These are phyloP conservation scores for Micropoecilia bifurca DNA, from an alignment of 2,797 vertebrate species.

Conservation along the genomic window DNA sequence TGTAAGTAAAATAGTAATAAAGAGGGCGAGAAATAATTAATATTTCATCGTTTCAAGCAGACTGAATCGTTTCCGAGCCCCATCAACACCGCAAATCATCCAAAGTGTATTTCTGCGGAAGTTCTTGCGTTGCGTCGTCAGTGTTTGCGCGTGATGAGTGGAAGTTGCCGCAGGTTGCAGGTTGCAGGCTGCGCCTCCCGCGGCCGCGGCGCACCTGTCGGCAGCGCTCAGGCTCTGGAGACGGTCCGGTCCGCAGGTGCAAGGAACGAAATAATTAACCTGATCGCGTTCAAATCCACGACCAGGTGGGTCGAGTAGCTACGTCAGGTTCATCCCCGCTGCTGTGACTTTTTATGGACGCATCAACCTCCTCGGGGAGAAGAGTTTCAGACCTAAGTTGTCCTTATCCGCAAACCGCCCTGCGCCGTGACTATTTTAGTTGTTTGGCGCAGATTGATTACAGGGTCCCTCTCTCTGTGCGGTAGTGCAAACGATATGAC, in stretches of 20 bases:
- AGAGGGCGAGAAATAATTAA: background rate
- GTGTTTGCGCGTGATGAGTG: slow-evolving; percentile 9
- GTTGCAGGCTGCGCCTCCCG: slow-evolving; percentile 9
- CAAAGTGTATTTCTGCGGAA: slow-evolving; percentile 35
- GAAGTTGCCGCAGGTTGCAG: slow-evolving; percentile 56
- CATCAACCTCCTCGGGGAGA: slow-evolving; percentile 17
- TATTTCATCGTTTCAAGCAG: slow-evolving; percentile 10
- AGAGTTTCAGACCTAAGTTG: slow-evolving; percentile 64
- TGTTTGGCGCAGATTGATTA: slow-evolving; percentile 78
- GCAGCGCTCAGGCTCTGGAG: slow-evolving; percentile 42
- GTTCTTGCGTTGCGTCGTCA: slow-evolving; percentile 27
- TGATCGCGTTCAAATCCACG: slow-evolving; percentile 1
- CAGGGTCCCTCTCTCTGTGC: slow-evolving; percentile 42
- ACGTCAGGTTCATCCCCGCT: slow-evolving; percentile 20
- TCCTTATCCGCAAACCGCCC: slow-evolving; percentile 40
- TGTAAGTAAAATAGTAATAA: slow-evolving; percentile 86
- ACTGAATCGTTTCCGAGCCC: background rate
- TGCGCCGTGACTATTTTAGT: slow-evolving; percentile 79
- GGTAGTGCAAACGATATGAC: slow-evolving; percentile 76
- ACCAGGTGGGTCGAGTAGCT: background rate
- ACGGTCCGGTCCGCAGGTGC: slow-evolving; percentile 67
- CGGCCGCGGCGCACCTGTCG: slow-evolving; percentile 71
- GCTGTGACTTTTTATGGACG: slow-evolving; percentile 43
- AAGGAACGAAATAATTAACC: slow-evolving; percentile 38
- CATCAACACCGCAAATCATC: background rate